phyloP scores from a whole-genome alignment of 2,113 vertebrate genomes.

The Synodontis membranacea region DNA sequence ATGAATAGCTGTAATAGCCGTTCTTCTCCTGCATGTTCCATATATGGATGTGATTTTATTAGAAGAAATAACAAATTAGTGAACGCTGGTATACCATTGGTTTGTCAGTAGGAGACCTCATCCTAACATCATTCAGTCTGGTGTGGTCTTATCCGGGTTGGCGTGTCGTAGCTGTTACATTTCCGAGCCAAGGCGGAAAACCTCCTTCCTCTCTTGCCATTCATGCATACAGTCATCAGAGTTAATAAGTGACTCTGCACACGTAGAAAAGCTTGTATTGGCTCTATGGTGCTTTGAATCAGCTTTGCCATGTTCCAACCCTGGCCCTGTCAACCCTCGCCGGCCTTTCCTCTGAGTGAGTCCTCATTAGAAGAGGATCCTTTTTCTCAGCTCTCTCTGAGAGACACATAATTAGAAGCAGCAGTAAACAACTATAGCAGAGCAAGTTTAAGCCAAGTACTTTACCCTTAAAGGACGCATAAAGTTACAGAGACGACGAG shows the following conservation, averaged over 20 bases:
- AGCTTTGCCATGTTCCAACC: slow-evolving; percentile 47
- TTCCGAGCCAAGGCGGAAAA: slow-evolving; percentile 1
- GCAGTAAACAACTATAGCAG: slow-evolving; percentile 43
- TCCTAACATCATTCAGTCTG: slow-evolving; percentile 20
- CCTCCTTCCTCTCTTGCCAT: slow-evolving; percentile 14
- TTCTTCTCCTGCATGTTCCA: background rate
- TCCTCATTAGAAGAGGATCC: slow-evolving; percentile 68
- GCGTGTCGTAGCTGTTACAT: background rate
- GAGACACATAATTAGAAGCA: slow-evolving; percentile 65
- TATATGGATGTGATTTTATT: slow-evolving; percentile 4
- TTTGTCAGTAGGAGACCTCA: slow-evolving; percentile 5
- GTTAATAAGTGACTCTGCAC: slow-evolving; percentile 64
- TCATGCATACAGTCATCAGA: slow-evolving; percentile 65
- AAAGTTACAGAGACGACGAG: background rate
- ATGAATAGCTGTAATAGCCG: background rate
- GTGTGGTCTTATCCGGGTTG: background rate
- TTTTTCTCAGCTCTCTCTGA: slow-evolving; percentile 60
- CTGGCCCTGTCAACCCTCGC: slow-evolving; percentile 55
- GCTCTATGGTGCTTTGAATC: slow-evolving; percentile 31
- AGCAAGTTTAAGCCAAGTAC: slow-evolving; percentile 27
- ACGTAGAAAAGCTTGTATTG: slow-evolving; percentile 43
- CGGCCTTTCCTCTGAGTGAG: slow-evolving; percentile 58
- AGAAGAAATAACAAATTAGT: slow-evolving; percentile 24
- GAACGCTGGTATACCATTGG: background rate
- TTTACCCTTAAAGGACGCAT: slow-evolving; percentile 15